phyloP scores from a whole-genome alignment of 2,797 vertebrate genomes.

The Scolopax rusticola region DNA sequence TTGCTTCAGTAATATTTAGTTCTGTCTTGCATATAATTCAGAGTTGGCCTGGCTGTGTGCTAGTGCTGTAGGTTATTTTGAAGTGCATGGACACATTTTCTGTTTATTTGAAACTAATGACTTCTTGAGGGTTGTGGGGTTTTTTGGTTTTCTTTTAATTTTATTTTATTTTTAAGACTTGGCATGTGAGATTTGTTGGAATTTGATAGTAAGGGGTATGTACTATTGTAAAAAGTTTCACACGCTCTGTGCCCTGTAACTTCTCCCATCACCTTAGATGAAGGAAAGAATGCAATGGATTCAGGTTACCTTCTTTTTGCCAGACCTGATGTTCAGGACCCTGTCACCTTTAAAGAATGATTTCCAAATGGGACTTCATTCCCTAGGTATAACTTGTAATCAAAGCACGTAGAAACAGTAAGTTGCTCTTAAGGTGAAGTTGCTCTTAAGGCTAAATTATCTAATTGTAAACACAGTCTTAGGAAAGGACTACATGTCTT shows the following conservation, averaged over 20 bases:
- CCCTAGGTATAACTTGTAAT: not conserved
- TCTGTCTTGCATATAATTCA: not conserved
- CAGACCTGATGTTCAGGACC: not conserved
- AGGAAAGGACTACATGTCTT: not conserved
- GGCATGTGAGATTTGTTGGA: not conserved
- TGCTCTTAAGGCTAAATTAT: not conserved
- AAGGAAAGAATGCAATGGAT: not conserved
- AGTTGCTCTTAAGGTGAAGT: not conserved
- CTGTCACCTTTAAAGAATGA: not conserved
- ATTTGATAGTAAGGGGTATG: not conserved
- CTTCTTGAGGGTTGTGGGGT: not conserved
- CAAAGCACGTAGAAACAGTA: not conserved
- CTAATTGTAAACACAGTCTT: not conserved
- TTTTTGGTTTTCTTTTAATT: not conserved
- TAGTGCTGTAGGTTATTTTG: not conserved
- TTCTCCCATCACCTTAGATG: not conserved
- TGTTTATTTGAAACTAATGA: not conserved
- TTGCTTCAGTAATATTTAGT: slow-evolving; percentile 1
- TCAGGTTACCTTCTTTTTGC: not conserved
- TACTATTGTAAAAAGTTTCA: not conserved
- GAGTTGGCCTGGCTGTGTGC: not conserved
- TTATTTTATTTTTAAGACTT: not conserved
- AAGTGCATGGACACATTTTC: not conserved
- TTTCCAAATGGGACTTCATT: not conserved
- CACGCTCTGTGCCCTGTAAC: not conserved